Base-by-base conservation (phyloP, 2,888 invertebrate genomes). In the Habrosyne pyritoides region DNA sequence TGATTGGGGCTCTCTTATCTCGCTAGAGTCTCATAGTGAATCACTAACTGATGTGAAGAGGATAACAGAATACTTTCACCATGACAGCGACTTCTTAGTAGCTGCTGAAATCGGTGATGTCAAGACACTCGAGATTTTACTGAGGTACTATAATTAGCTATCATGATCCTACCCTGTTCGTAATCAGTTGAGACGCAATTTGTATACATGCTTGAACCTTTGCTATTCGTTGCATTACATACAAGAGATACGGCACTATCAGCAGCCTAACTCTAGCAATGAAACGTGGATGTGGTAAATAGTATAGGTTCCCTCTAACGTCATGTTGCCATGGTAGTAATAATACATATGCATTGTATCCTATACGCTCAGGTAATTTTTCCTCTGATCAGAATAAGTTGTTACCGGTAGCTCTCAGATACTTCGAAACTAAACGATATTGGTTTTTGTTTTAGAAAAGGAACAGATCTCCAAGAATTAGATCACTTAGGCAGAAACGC, bases 401-500 rank as follows among this genome's bases (percentile, higher is more conserved):
- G n/a, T n/a, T n/a, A n/a, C n/a, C 18, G 2, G 21, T 21, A 21
- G 21, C 7, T 8, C 2, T 30, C n/a, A n/a, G n/a, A n/a, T 12
- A 30, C 12, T 0, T 30, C 30, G 3, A 30, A 12, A 1, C 2
- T 2, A 14, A 14, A 36, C 36, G 18, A 6, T 33, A 12, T 18
- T 8, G 14, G 7, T 18, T 42, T 8, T 42, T 42, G 42, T 71
- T 66, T 12, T 67, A 86, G 87, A 6, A 57, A 61, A 60, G 73
- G 76, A 46, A 63, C 58, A 2, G 64, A 87, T 57, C 63, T 87
- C 21, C 83, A 93, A 47, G 71, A 80, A 55, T 65, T 62, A 26
- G 89, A 93, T 63, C 79, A 83, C 30, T 55, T 88, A 8, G 89
- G 90, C 12, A 73, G 91, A 50, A 90, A 82, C 57, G 89, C 89